Conservation (phyloP, 1,140 invertebrate species). For the Papilio xuthus region DNA sequence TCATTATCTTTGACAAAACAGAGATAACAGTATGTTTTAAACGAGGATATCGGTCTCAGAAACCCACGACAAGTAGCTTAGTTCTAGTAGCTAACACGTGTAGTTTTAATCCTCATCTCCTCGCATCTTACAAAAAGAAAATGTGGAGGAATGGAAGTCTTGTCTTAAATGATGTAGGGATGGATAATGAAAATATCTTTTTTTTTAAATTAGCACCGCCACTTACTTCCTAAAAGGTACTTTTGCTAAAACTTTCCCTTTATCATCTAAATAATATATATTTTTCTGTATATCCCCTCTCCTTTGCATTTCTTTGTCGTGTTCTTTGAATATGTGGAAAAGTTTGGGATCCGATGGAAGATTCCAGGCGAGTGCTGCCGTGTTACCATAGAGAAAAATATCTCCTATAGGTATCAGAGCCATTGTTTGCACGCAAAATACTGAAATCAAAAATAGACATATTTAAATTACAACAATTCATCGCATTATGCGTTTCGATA, state of each 20-base stretch:
- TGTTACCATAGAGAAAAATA: slow-evolving; percentile 86
- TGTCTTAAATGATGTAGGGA: no score
- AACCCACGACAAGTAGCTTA: no score
- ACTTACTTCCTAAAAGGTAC: slow-evolving; percentile 66
- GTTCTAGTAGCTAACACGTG: background rate
- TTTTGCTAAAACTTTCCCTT: slow-evolving; percentile 61
- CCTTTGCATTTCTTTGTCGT: slow-evolving; percentile 57
- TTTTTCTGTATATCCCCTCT: slow-evolving; percentile 58
- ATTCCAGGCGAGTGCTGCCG: slow-evolving; percentile 87
- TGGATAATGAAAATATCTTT: background rate
- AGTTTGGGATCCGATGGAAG: slow-evolving; percentile 83
- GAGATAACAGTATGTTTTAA: no score
- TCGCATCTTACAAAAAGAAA: no score
- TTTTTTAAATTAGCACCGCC: background rate
- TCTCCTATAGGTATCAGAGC: slow-evolving; percentile 83
- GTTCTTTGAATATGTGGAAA: slow-evolving; percentile 62
- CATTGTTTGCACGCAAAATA: slow-evolving; percentile 85
- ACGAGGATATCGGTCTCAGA: no score
- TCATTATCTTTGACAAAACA: no score
- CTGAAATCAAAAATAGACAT: slow-evolving; percentile 67
- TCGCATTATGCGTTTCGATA: no score
- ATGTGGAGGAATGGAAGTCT: no score
- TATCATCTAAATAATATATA: slow-evolving; percentile 64
- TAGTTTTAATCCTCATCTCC: no score
- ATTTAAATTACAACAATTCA: background rate